Evolutionary conservation across 1,140 invertebrate species (phyloP), one percentile per base, ranked within the genome.

Genomic region (Homarus americanus): DNA sequence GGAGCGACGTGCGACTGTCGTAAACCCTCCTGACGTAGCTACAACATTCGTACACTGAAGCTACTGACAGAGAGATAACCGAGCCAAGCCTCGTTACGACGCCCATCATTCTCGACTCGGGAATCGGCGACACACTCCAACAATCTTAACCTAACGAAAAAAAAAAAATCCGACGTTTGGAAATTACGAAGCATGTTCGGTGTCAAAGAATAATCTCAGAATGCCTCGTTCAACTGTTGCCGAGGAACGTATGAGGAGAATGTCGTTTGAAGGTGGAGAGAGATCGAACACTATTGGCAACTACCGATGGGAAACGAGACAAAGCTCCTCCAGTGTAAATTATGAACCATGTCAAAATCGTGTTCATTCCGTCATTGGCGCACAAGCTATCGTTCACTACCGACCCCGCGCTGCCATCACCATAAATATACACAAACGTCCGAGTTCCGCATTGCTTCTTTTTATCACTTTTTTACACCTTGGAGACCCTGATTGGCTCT

Each of bases 311-410:
- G n/a, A 36, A 79, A 79, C 24, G 40, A 79, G 36, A 79, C 76
- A 44, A 76, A 40, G 76, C 40, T 44, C 38, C 2, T 40, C 40
- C 12, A 49, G 76, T 79, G 40, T 79, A 79, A 79, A 79, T 79
- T 79, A 79, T 79, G 76, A 79, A 79, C 76, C 76, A 49, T 79
- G 76, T 79, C 76, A n/a, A 79, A 79, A 79, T 79, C 40, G 40
- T 79, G 41, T 79, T 79, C 44, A 79, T 79, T 79, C 40, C 76
- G 40, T 49, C 44, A 49, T 44, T 49, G 76, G 44, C 32, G 76
- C 40, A 49, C 2, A 79, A 44, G 76, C n/a, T 69, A 69, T 69
- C 63, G 63, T 69, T 69, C 63, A 69, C 63, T 69, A 9, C n/a
- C 28, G 7, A 69, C n/a, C 28, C 63, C 28, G 5, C 0, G n/a